Percentiles rank a stretch among this genome's conserved stretches.
Evolutionary conservation across 2,797 vertebrate genomes (phyloP).

Genomic region (Huso huso): DNA sequence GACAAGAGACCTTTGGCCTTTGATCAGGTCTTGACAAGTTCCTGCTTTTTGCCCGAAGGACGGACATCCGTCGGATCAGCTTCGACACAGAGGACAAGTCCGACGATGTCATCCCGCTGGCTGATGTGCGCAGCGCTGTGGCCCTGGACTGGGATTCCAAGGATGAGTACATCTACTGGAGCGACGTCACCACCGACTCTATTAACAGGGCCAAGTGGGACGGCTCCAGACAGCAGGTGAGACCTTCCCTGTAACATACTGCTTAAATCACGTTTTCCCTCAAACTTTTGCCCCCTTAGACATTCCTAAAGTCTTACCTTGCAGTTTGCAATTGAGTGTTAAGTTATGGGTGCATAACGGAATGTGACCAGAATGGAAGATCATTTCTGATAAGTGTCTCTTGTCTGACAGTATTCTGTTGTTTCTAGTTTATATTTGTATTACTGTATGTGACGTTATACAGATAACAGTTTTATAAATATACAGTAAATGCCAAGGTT

Average conservation of each 20-base stretch:
- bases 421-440: too few species aligned
- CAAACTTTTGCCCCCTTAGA: too few species aligned
- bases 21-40: conserved; percentile 99
- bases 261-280: neutral
- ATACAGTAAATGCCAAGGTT: too few species aligned
- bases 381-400: too few species aligned
- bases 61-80: conserved; percentile 99
- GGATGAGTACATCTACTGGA: conserved; percentile 92
- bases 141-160: conserved; percentile 93
- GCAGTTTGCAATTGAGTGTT: too few species aligned
- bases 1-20: conserved; percentile 99
- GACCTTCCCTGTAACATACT: conserved; percentile 21
- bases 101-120: conserved; percentile 90
- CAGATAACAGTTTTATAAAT: too few species aligned
- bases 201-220: conserved; percentile 97
- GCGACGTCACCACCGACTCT: conserved; percentile 94
- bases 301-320: too few species aligned
- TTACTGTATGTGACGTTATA: too few species aligned
- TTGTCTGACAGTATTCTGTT: too few species aligned
- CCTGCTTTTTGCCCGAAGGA: conserved; percentile 99
- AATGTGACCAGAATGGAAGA: too few species aligned
- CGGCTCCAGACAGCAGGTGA: conserved; percentile 87
- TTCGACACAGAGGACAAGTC: conserved; percentile 96
- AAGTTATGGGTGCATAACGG: too few species aligned
- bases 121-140: conserved; percentile 92